A percentile compares a stretch with the other conserved stretches of the same genome.
Evolutionary conservation across 2,888 invertebrate genomes (phyloP).

Genomic region (Leuctra nigra): DNA sequence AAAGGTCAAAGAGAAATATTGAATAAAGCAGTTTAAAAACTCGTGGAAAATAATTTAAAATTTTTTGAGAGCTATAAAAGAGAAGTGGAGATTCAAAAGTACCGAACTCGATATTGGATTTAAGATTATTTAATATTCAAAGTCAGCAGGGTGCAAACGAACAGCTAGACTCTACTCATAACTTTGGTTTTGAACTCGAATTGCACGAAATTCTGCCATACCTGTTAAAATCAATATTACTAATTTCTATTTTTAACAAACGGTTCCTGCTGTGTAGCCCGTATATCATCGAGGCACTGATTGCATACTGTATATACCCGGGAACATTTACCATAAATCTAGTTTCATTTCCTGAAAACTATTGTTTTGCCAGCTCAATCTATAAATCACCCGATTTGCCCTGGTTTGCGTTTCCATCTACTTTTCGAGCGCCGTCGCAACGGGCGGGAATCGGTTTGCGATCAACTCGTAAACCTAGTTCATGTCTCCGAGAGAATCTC

Average conservation of each 20-base stretch:
- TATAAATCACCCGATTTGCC: slow-evolving; percentile 7
- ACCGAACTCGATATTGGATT: too few species aligned
- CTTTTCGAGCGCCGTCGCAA: neutral
- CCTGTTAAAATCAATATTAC: slow-evolving; percentile 5
- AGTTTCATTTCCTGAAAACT: slow-evolving; percentile 7
- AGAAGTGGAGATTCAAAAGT: too few species aligned
- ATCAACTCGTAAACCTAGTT: too few species aligned
- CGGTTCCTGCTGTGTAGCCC: neutral
- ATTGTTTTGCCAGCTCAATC: slow-evolving; percentile 10
- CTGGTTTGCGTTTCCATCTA: neutral
- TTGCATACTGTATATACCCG: slow-evolving; percentile 3
- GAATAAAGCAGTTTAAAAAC: too few species aligned
- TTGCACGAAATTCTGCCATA: neutral
- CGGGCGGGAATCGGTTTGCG: neutral
- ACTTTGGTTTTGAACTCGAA: neutral
- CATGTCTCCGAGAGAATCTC: too few species aligned
- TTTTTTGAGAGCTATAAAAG: too few species aligned
- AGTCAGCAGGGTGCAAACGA: too few species aligned
- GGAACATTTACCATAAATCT: slow-evolving; percentile 10
- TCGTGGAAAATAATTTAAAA: too few species aligned
- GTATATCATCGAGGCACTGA: neutral
- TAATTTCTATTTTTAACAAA: slow-evolving; percentile 10
- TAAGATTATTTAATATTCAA: too few species aligned
- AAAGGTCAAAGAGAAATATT: too few species aligned
- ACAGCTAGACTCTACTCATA: too few species aligned